Percentiles rank a stretch among this genome's conserved stretches.
Conservation (phyloP, 1,140 invertebrate genomes). For the Achroia grisella region DNA sequence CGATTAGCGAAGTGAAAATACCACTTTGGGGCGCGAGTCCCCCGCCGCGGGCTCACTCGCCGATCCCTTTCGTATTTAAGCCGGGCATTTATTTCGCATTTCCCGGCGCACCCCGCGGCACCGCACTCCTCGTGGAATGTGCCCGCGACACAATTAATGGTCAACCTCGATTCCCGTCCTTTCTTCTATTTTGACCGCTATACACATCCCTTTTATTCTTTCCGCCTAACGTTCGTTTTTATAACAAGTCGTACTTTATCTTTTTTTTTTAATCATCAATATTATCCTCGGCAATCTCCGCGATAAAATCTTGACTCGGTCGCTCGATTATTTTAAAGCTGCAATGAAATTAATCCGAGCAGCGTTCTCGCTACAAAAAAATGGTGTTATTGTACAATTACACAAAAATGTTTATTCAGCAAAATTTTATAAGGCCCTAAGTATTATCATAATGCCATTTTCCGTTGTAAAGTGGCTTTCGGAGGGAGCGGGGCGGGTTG, state of each 20-base stretch:
- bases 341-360: slow-evolving; percentile 26
- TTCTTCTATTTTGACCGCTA: slow-evolving; percentile 13
- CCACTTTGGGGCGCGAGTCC: slow-evolving; percentile 70
- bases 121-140: slow-evolving; percentile 44
- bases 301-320: neutral
- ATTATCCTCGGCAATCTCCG: neutral
- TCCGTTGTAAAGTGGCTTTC: slow-evolving; percentile 69
- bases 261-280: neutral
- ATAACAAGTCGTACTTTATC: neutral
- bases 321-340: slow-evolving; percentile 16
- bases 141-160: slow-evolving; percentile 59
- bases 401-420: slow-evolving; percentile 67
- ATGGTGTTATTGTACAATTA: slow-evolving; percentile 57
- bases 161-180: slow-evolving; percentile 41
- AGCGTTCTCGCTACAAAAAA: slow-evolving; percentile 27
- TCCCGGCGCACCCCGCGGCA: slow-evolving; percentile 45
- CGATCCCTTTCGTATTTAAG: slow-evolving; percentile 69
- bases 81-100: slow-evolving; percentile 71
- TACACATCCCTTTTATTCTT: neutral
- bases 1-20: slow-evolving; percentile 76
- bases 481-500: slow-evolving; percentile 42
- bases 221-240: neutral
- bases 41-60: slow-evolving; percentile 52
- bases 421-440: slow-evolving; percentile 68
- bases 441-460: slow-evolving; percentile 71